Evolutionary conservation across 2,888 invertebrate species (phyloP).

Genomic region (Apocheima hispidaria): DNA sequence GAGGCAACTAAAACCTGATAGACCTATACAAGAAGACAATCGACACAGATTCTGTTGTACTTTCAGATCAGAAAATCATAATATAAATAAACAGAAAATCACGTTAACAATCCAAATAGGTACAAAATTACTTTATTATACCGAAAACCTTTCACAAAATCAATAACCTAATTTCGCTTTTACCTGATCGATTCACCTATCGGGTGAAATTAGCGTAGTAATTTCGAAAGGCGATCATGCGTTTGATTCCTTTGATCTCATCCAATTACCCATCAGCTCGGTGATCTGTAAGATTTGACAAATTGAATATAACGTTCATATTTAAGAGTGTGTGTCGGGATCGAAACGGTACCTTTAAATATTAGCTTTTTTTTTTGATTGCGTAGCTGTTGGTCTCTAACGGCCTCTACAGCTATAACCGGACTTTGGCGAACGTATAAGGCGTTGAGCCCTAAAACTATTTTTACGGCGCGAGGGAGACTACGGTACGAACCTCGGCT

Average conservation of each 20-base stretch:
- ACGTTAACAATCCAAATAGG: too few species aligned
- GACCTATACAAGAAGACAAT: too few species aligned
- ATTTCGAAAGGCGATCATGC: constrained; percentile 26
- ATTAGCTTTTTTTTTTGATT: too few species aligned
- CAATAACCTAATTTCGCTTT: constrained; percentile 11
- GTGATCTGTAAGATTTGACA: constrained; percentile 26
- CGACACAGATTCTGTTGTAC: too few species aligned
- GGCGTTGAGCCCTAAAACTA: too few species aligned
- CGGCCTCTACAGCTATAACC: too few species aligned
- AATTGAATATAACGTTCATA: constrained; percentile 14
- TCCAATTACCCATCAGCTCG: constrained; percentile 22
- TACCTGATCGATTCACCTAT: constrained; percentile 4
- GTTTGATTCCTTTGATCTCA: constrained; percentile 31
- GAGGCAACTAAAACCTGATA: too few species aligned
- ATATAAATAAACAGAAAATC: background rate
- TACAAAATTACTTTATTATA: background rate
- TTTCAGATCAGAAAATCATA: too few species aligned
- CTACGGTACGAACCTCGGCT: too few species aligned
- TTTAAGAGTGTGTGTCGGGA: background rate
- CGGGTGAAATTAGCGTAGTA: constrained; percentile 19
- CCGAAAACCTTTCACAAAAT: background rate
- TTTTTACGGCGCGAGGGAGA: too few species aligned
- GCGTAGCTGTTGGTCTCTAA: too few species aligned
- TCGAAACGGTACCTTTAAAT: background rate
- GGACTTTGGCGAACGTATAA: too few species aligned